phyloP scores from a whole-genome alignment of 2,888 invertebrate genomes.

The Macrosoma leucophasiata region DNA sequence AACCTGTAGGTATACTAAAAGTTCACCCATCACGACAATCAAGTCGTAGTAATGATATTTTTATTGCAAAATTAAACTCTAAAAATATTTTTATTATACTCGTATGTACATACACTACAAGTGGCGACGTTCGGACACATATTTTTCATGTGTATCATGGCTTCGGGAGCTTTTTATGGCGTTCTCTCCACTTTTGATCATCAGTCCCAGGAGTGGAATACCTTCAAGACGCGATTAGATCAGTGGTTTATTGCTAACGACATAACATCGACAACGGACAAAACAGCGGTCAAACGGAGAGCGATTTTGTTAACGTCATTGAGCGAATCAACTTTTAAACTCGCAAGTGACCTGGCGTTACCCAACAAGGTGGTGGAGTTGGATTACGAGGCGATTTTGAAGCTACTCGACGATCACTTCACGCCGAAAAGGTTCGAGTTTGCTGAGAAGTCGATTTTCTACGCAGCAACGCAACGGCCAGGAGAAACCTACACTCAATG shows the following conservation, averaged over 20 bases:
- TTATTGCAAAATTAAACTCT: no score
- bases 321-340: no score
- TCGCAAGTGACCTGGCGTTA: no score
- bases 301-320: neutral
- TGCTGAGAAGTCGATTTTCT: conserved; percentile 20
- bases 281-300: neutral
- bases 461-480: conserved; percentile 10
- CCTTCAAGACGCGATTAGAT: neutral
- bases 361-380: no score
- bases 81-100: no score
- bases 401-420: conserved; percentile 15
- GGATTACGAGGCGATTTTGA: neutral
- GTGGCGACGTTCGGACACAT: no score
- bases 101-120: no score
- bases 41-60: no score
- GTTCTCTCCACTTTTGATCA: neutral
- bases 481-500: neutral
- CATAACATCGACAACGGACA: neutral
- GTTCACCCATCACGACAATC: no score
- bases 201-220: neutral
- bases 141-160: neutral
- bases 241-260: neutral
- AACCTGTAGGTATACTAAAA: no score
- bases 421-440: conserved; percentile 18
- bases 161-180: neutral